phyloP scores from a whole-genome alignment of 2,888 invertebrate species.

The Blastobasis lacticolella region DNA sequence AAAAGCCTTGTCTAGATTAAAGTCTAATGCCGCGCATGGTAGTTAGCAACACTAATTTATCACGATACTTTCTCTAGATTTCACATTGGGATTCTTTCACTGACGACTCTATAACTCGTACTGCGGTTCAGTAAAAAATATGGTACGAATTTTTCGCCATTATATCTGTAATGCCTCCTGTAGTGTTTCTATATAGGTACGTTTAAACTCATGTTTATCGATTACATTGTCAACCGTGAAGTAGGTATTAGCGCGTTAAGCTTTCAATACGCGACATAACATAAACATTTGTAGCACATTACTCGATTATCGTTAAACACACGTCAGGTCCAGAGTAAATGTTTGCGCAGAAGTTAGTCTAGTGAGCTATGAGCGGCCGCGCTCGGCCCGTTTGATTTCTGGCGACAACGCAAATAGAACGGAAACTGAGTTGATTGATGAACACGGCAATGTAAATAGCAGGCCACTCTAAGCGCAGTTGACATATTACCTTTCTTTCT shows the following conservation, averaged over 20 bases:
- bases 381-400: constrained; percentile 18
- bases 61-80: not conserved
- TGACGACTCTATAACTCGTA: too few species aligned
- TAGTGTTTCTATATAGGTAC: too few species aligned
- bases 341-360: constrained; percentile 46
- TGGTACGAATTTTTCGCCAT: too few species aligned
- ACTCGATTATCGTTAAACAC: constrained; percentile 51
- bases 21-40: not conserved
- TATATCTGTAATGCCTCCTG: too few species aligned
- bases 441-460: constrained; percentile 8
- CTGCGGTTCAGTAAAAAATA: too few species aligned
- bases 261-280: constrained; percentile 41
- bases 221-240: constrained; percentile 37
- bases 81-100: not conserved
- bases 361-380: constrained; percentile 23
- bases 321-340: constrained; percentile 44
- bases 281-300: constrained; percentile 53
- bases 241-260: constrained; percentile 37
- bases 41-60: not conserved
- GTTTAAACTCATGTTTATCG: constrained; percentile 1
- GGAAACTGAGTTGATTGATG: constrained; percentile 22
- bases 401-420: constrained; percentile 21
- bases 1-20: not conserved
- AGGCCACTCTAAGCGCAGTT: not conserved
- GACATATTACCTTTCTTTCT: constrained; percentile 3